phyloP scores from a whole-genome alignment of 2,113 vertebrate species.

The Rallus limicola region DNA sequence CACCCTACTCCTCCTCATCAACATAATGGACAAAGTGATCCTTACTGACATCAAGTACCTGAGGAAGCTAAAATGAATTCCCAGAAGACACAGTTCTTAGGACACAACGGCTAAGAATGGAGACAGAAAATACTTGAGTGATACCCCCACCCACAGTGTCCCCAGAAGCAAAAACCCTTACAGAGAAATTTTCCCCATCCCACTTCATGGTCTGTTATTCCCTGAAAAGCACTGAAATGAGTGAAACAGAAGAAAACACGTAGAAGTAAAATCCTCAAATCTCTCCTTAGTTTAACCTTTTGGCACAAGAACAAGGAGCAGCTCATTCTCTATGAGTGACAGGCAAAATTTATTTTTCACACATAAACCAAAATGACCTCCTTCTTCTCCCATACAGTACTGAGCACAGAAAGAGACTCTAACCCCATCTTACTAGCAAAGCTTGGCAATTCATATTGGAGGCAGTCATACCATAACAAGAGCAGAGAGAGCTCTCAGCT shows the following conservation, averaged over 20 bases:
- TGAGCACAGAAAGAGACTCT: not conserved
- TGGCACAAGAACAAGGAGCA: not conserved
- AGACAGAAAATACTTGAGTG: not conserved
- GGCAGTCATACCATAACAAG: not conserved
- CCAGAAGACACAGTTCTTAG: not conserved
- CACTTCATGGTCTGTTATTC: not conserved
- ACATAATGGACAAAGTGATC: not conserved
- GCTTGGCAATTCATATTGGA: not conserved
- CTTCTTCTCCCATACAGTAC: not conserved
- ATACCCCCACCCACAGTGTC: not conserved
- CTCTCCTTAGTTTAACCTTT: not conserved
- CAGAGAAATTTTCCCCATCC: not conserved
- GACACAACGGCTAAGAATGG: not conserved
- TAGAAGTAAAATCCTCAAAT: not conserved
- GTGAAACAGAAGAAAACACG: not conserved
- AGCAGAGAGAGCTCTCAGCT: not conserved
- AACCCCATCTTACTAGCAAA: not conserved
- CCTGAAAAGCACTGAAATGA: not conserved
- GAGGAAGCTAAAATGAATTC: not conserved
- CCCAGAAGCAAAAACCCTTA: not conserved
- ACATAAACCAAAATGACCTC: not conserved
- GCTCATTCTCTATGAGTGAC: not conserved
- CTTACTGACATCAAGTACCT: not conserved
- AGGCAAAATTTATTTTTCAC: not conserved
- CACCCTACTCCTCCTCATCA: not conserved